These are phyloP conservation scores for Halictus ligatus DNA, from an alignment of 2,888 invertebrate genomes.

Conservation along the genomic window DNA sequence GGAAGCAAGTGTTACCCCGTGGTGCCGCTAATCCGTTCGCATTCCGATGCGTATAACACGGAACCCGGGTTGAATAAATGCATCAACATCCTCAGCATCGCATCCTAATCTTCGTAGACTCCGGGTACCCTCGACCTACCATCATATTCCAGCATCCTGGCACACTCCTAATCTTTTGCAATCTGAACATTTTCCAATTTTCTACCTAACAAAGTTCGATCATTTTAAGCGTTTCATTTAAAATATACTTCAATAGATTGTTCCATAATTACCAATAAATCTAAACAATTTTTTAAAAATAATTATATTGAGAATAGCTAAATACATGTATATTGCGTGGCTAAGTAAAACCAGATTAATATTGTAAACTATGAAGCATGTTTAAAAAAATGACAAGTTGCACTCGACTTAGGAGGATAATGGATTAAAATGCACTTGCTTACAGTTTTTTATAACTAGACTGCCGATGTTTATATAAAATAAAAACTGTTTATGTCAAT, in stretches of 20 bases:
- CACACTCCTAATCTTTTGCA: not conserved
- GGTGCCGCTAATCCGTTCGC: slow-evolving; percentile 46
- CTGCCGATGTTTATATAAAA: not conserved
- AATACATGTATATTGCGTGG: not conserved
- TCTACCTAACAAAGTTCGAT: not conserved
- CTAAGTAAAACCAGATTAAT: too few species aligned
- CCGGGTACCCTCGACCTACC: not conserved
- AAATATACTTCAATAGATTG: not conserved
- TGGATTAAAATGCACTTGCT: not conserved
- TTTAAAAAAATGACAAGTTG: too few species aligned
- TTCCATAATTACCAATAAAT: not conserved
- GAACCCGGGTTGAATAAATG: slow-evolving; percentile 4
- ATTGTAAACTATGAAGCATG: too few species aligned
- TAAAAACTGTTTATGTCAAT: not conserved
- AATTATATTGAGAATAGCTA: not conserved
- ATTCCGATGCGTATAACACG: slow-evolving; percentile 39
- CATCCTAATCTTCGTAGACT: not conserved
- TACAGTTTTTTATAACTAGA: not conserved
- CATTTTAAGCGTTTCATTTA: not conserved
- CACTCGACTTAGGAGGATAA: too few species aligned
- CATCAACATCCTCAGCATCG: slow-evolving; percentile 39
- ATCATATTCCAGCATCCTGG: not conserved
- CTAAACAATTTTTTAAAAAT: not conserved
- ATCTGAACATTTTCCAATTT: not conserved
- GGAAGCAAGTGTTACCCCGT: slow-evolving; percentile 37